Percentiles rank a stretch among this genome's conserved stretches.
These are phyloP conservation scores for Oligia strigilis DNA, from an alignment of 2,888 invertebrate genomes.

Conservation along the genomic window DNA sequence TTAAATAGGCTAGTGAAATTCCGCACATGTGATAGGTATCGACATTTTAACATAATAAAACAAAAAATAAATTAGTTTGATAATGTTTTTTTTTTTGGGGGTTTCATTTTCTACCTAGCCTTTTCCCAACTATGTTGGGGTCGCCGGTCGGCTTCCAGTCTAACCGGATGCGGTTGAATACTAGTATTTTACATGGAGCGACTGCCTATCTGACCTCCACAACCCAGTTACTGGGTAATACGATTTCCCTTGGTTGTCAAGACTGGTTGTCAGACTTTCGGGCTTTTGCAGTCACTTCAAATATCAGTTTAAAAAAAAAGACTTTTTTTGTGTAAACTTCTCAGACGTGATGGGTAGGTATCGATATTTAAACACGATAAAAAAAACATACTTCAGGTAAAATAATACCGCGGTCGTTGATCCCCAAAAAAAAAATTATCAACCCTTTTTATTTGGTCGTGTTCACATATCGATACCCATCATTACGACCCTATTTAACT, in stretches of 20 bases:
- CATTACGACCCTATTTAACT: background rate
- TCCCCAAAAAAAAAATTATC: background rate
- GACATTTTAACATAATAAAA: background rate
- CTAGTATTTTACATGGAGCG: too few relatives aligned
- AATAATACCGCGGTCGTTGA: background rate
- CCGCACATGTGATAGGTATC: background rate
- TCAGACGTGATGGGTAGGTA: background rate
- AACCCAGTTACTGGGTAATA: too few relatives aligned
- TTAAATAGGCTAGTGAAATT: background rate
- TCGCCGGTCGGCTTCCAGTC: too few relatives aligned
- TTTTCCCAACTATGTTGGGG: too few relatives aligned
- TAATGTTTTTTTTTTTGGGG: background rate
- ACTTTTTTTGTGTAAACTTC: background rate
- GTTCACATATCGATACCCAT: background rate
- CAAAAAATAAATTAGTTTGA: too few relatives aligned
- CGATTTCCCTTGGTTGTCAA: too few relatives aligned
- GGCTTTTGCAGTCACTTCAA: background rate
- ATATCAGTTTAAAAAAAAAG: too few relatives aligned
- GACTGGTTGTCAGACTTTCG: too few relatives aligned
- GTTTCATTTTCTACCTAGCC: too few relatives aligned
- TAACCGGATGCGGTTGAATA: too few relatives aligned
- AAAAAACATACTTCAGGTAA: background rate
- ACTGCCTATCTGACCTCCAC: too few relatives aligned
- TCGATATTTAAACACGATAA: background rate
- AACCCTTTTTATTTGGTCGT: background rate